phyloP scores from a whole-genome alignment of 2,888 invertebrate genomes.

The Orthonevra nobilis region DNA sequence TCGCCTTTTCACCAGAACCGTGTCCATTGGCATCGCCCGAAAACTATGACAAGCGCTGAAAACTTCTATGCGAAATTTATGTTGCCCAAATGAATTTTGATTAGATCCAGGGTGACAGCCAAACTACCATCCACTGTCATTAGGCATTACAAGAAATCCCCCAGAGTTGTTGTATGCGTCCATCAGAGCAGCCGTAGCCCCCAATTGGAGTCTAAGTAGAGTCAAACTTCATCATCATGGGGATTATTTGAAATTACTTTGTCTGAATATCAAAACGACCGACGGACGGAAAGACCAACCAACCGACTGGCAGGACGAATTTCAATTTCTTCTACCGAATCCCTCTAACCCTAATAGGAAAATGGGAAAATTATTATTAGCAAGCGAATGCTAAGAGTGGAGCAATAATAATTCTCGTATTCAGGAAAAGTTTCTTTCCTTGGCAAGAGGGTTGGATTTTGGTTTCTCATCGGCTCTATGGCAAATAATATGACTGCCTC shows the following conservation, averaged over 20 bases:
- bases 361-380: conserved; percentile 65
- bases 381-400: conserved; percentile 38
- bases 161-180: conserved; percentile 43
- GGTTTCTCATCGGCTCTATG: not conserved
- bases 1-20: not conserved
- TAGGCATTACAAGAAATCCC: conserved; percentile 62
- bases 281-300: not conserved
- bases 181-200: not conserved
- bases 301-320: conserved; percentile 34
- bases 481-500: not conserved
- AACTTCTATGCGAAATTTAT: conserved; percentile 55
- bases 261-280: conserved; percentile 56
- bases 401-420: conserved; percentile 66
- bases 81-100: conserved; percentile 65
- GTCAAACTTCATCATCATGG: conserved; percentile 62
- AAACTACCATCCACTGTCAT: conserved; percentile 62
- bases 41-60: conserved; percentile 39
- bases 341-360: no score
- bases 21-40: conserved; percentile 9
- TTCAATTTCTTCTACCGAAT: conserved; percentile 62
- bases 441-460: not conserved
- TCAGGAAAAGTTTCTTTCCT: conserved; percentile 56
- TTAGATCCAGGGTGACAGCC: conserved; percentile 63
- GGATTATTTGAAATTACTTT: conserved; percentile 68
- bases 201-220: conserved; percentile 36